A percentile compares a stretch with the other conserved stretches of the same genome.
phyloP scores from a whole-genome alignment of 2,797 vertebrate species.

The Sebastes goodei region DNA sequence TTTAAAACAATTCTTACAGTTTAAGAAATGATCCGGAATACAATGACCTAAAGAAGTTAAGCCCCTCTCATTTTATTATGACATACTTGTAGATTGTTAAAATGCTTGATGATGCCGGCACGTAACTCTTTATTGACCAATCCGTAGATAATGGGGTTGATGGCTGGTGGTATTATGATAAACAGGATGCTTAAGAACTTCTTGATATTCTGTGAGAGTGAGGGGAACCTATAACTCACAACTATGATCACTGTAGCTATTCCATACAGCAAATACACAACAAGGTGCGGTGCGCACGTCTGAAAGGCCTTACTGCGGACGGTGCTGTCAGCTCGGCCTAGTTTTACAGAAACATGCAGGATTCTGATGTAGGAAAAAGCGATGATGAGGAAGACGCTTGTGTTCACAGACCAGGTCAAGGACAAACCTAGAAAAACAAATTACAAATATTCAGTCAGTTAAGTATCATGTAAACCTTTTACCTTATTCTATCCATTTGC shows the following conservation, averaged over 20 bases:
- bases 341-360: conserved; percentile 35
- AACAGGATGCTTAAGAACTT: conserved; percentile 53
- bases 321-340: not conserved
- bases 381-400: conserved; percentile 56
- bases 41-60: not conserved
- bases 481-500: not conserved
- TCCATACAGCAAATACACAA: conserved; percentile 51
- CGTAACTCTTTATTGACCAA: conserved; percentile 59
- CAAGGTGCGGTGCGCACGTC: conserved; percentile 54
- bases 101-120: conserved; percentile 28
- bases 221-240: conserved; percentile 39
- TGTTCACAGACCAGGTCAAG: conserved; percentile 47
- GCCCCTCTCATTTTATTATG: no score
- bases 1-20: not conserved
- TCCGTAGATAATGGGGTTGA: conserved; percentile 67
- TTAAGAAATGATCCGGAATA: not conserved
- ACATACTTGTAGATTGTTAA: not conserved
- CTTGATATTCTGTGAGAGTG: conserved; percentile 30
- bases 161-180: conserved; percentile 43
- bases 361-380: conserved; percentile 65
- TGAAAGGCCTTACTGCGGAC: conserved; percentile 55
- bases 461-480: not conserved
- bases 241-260: not conserved
- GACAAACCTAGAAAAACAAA: conserved; percentile 41
- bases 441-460: not conserved